Evolutionary conservation across 2,113 vertebrate species (phyloP).

Genomic region (Paratilapia polleni): DNA sequence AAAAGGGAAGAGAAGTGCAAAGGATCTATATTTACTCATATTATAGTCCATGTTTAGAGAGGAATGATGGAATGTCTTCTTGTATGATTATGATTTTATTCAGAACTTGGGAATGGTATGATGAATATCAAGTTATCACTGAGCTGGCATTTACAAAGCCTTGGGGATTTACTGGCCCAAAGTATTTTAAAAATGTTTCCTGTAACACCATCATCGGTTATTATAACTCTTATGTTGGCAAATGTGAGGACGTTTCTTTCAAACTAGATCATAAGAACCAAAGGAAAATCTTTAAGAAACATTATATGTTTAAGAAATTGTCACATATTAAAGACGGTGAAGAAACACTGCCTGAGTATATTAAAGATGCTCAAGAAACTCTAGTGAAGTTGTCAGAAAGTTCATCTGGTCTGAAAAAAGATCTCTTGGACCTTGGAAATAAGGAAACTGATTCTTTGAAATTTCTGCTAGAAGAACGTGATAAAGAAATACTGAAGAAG

Average conservation of each 20-base stretch:
- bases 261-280: background rate
- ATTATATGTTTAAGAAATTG: too few relatives aligned
- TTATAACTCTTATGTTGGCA: background rate
- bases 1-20: background rate
- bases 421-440: background rate
- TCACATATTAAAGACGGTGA: too few relatives aligned
- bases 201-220: background rate
- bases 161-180: background rate
- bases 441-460: fast-evolving
- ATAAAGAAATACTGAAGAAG: background rate
- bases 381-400: background rate
- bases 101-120: background rate
- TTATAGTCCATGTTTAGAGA: background rate
- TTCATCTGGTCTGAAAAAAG: fast-evolving
- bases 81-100: fast-evolving
- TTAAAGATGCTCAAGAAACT: fast-evolving
- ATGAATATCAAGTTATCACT: background rate
- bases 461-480: fast-evolving
- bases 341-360: fast-evolving
- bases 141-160: background rate
- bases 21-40: background rate
- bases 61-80: background rate
- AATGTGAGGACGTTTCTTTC: background rate
- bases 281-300: too few relatives aligned
- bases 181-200: fast-evolving